Evolutionary conservation across 2,888 invertebrate genomes (phyloP).

Genomic region (Leucozona laternaria): DNA sequence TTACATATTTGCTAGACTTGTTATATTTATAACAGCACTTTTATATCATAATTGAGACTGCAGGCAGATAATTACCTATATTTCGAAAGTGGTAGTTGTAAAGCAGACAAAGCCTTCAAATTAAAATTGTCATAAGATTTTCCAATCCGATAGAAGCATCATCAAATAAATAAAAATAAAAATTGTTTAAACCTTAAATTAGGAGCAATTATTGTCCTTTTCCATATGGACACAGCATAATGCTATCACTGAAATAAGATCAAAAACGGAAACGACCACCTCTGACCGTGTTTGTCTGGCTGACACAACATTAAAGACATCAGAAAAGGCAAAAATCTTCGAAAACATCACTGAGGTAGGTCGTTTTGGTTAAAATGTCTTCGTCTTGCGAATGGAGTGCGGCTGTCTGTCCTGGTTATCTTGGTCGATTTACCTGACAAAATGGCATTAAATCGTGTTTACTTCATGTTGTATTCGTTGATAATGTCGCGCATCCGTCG

Average conservation of each 20-base stretch:
- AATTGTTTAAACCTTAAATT: slow-evolving; percentile 68
- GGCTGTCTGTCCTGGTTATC: slow-evolving; percentile 50
- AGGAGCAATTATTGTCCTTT: slow-evolving; percentile 64
- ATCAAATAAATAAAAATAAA: slow-evolving; percentile 44
- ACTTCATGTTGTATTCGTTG: slow-evolving; percentile 76
- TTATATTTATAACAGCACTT: too few relatives aligned
- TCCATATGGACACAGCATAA: slow-evolving; percentile 43
- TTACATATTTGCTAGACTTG: too few relatives aligned
- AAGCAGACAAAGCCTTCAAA: too few relatives aligned
- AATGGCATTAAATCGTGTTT: slow-evolving; percentile 78
- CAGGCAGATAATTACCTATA: too few relatives aligned
- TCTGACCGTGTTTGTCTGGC: slow-evolving; percentile 67
- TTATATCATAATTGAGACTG: too few relatives aligned
- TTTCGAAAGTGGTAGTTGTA: too few relatives aligned
- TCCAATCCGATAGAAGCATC: background rate
- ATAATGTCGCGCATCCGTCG: slow-evolving; percentile 76
- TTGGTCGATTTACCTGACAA: slow-evolving; percentile 77
- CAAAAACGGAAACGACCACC: slow-evolving; percentile 71
- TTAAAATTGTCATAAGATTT: background rate
- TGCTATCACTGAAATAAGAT: slow-evolving; percentile 54
- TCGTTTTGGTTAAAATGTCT: slow-evolving; percentile 57
- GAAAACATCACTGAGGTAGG: slow-evolving; percentile 76
- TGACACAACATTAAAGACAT: slow-evolving; percentile 41
- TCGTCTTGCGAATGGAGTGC: slow-evolving; percentile 29
- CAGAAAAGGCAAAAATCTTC: slow-evolving; percentile 31